A percentile compares a stretch with the other conserved stretches of the same genome.
Evolutionary conservation across 2,113 vertebrate species (phyloP).

Genomic region (Tamias sibiricus): DNA sequence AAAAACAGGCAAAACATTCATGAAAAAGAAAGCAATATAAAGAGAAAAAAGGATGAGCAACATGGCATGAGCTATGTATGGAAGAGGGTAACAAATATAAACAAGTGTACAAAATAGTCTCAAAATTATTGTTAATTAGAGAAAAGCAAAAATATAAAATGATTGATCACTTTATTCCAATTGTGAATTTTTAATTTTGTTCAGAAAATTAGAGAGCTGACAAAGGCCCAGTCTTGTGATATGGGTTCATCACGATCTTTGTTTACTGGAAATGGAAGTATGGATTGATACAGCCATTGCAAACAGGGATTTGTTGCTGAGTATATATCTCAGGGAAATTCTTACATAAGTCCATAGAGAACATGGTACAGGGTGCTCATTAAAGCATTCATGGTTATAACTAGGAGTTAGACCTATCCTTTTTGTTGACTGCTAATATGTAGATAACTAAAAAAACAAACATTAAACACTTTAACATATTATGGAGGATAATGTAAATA

Average conservation of each 20-base stretch:
- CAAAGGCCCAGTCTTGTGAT: background rate
- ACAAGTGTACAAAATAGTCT: background rate
- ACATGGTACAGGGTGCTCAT: background rate
- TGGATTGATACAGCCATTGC: background rate
- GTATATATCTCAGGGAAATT: background rate
- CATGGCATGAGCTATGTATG: background rate
- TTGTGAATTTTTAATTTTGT: too few species aligned
- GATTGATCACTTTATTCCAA: background rate
- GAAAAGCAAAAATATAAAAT: background rate
- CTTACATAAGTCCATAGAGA: background rate
- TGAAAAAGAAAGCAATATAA: background rate
- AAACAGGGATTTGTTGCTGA: background rate
- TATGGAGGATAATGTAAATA: background rate
- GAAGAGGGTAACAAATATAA: background rate
- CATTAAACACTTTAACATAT: background rate
- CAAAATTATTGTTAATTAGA: background rate
- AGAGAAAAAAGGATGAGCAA: background rate
- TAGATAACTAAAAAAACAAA: background rate
- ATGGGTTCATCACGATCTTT: fast-evolving
- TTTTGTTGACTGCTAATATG: background rate
- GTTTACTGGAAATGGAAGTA: background rate
- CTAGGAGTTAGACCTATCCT: background rate
- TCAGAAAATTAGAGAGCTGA: background rate
- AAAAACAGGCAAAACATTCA: too few species aligned
- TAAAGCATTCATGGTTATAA: background rate